phyloP scores from a whole-genome alignment of 2,888 invertebrate species.

The Drosophila picticornis region DNA sequence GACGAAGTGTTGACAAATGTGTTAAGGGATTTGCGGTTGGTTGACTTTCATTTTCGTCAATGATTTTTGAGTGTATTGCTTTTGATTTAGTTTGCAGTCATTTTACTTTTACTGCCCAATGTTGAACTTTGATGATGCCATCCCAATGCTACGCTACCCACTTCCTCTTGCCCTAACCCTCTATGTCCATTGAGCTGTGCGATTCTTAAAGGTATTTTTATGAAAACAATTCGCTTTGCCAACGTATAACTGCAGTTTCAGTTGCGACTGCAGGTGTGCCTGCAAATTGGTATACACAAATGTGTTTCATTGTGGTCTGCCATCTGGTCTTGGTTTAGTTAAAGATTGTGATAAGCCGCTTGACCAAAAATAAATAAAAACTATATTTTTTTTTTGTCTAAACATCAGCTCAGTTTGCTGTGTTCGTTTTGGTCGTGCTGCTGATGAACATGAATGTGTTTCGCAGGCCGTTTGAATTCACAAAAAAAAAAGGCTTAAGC shows the following conservation, averaged over 20 bases:
- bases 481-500: conserved; percentile 4
- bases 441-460: neutral
- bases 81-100: conserved; percentile 62
- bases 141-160: neutral
- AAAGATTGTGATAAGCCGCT: conserved; percentile 2
- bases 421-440: neutral
- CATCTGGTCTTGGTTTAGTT: neutral
- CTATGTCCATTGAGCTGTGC: neutral
- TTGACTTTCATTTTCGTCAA: conserved; percentile 67
- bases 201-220: neutral
- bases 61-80: conserved; percentile 65
- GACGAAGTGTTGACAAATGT: conserved; percentile 84
- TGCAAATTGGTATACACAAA: neutral
- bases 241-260: neutral
- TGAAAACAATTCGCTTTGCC: neutral
- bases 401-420: neutral
- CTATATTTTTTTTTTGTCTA: neutral
- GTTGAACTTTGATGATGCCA: conserved; percentile 35
- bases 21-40: conserved; percentile 83
- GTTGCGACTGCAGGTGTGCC: neutral
- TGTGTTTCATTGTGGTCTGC: neutral
- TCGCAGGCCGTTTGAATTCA: neutral
- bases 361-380: neutral
- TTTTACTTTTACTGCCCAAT: conserved; percentile 20
- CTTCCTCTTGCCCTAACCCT: neutral